Percentiles rank a stretch among this genome's conserved stretches.
phyloP scores from a whole-genome alignment of 2,888 invertebrate genomes.

The Tenthredo scrophulariae region DNA sequence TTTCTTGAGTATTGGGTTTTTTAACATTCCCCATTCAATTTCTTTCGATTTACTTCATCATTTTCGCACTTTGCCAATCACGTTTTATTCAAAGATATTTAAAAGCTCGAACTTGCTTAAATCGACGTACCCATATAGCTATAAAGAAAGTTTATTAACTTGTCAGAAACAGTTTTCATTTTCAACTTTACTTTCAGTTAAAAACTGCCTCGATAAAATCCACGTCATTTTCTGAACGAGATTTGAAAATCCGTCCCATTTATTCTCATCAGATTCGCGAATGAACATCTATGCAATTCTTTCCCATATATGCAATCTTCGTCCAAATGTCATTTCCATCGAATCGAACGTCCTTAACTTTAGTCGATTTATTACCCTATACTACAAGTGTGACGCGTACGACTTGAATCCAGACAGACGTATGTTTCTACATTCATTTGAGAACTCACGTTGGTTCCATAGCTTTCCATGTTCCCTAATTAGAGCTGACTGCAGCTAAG shows the following conservation, averaged over 20 bases:
- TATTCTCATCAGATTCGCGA: not conserved
- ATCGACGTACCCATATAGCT: not conserved
- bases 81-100: not conserved
- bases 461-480: slow-evolving; percentile 1
- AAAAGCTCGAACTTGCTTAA: not conserved
- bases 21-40: not conserved
- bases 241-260: not conserved
- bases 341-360: not conserved
- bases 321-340: not conserved
- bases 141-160: not conserved
- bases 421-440: slow-evolving; percentile 25
- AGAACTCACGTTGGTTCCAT: not conserved
- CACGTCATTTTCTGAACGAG: not conserved
- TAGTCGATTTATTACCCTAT: not conserved
- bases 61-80: not conserved
- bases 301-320: not conserved
- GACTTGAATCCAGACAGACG: not conserved
- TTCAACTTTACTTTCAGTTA: not conserved
- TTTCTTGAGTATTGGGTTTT: not conserved
- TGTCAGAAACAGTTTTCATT: not conserved
- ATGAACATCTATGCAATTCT: not conserved
- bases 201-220: not conserved
- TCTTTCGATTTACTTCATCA: not conserved
- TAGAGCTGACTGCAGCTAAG: slow-evolving; percentile 6
- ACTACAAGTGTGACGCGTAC: not conserved